phyloP scores from a whole-genome alignment of 2,888 invertebrate species.

The Hydriomena furcata region DNA sequence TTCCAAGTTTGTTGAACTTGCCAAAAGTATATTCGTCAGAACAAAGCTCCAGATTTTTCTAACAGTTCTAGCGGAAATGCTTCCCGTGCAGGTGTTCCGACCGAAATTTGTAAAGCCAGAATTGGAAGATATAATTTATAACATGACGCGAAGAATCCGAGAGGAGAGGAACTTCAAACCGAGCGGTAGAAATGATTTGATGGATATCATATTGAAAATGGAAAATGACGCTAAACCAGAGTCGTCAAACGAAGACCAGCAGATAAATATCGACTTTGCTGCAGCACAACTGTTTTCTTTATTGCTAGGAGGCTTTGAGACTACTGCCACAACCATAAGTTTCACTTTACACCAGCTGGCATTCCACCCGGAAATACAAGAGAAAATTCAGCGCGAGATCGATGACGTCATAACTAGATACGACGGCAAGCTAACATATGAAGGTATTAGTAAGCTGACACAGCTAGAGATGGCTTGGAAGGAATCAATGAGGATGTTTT shows the following conservation, averaged over 20 bases:
- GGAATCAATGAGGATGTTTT: conserved; percentile 45
- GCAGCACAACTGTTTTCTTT: conserved; percentile 45
- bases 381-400: conserved; percentile 50
- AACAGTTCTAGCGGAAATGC: conserved; percentile 21
- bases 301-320: conserved; percentile 46
- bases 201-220: conserved; percentile 44
- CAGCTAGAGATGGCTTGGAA: conserved; percentile 42
- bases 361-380: conserved; percentile 50
- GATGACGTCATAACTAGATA: conserved; percentile 42
- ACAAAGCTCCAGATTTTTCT: conserved; percentile 15
- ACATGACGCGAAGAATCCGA: conserved; percentile 22
- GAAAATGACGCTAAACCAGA: conserved; percentile 19
- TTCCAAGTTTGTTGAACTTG: conserved; percentile 14
- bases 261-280: conserved; percentile 27
- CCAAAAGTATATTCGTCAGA: conserved; percentile 24
- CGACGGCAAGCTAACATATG: conserved; percentile 41
- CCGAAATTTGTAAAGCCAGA: conserved; percentile 24
- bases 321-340: conserved; percentile 47
- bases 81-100: conserved; percentile 16
- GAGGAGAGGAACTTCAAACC: conserved; percentile 38
- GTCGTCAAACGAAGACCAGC: neutral
- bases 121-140: conserved; percentile 20
- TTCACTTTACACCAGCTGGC: conserved; percentile 48
- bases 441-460: conserved; percentile 41
- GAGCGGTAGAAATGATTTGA: conserved; percentile 43